Evolutionary conservation across 1,140 invertebrate genomes (phyloP).

Genomic region (Listronotus bonariensis): DNA sequence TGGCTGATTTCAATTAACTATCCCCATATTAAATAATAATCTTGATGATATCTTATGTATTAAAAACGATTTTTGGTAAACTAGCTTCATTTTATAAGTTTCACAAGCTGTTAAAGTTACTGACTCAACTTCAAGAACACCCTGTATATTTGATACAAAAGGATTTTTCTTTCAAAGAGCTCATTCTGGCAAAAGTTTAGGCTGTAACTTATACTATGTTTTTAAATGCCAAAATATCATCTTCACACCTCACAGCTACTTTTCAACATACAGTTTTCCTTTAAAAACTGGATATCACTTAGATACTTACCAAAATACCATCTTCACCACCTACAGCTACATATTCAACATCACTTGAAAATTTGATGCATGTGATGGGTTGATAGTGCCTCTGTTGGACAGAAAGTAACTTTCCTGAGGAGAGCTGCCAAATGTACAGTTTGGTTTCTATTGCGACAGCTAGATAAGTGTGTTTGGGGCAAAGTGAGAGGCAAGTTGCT

Average conservation of each 20-base stretch:
- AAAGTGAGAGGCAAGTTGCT: conserved; percentile 69
- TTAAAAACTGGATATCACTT: conserved; percentile 54
- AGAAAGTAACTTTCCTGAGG: conserved; percentile 73
- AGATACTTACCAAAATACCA: conserved; percentile 65
- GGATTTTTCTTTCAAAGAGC: too few relatives aligned
- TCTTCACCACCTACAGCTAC: conserved; percentile 83
- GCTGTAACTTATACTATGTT: conserved; percentile 55
- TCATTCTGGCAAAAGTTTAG: too few relatives aligned
- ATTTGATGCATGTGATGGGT: conserved; percentile 72
- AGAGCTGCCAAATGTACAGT: conserved; percentile 82
- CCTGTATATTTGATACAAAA: too few relatives aligned
- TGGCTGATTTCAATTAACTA: too few relatives aligned
- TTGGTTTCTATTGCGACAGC: conserved; percentile 79
- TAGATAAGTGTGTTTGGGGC: conserved; percentile 71
- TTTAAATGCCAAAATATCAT: conserved; percentile 69
- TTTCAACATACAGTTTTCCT: too few relatives aligned
- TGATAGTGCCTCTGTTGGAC: conserved; percentile 80
- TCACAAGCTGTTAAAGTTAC: too few relatives aligned
- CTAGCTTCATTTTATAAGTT: too few relatives aligned
- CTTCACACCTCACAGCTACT: conserved; percentile 81
- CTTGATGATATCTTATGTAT: too few relatives aligned
- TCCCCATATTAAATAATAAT: too few relatives aligned
- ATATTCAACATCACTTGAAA: conserved; percentile 72
- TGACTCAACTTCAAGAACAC: too few relatives aligned
- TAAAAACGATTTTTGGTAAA: too few relatives aligned